Conservation (phyloP, 2,888 invertebrate genomes). For the Agonopterix subpropinquella region DNA sequence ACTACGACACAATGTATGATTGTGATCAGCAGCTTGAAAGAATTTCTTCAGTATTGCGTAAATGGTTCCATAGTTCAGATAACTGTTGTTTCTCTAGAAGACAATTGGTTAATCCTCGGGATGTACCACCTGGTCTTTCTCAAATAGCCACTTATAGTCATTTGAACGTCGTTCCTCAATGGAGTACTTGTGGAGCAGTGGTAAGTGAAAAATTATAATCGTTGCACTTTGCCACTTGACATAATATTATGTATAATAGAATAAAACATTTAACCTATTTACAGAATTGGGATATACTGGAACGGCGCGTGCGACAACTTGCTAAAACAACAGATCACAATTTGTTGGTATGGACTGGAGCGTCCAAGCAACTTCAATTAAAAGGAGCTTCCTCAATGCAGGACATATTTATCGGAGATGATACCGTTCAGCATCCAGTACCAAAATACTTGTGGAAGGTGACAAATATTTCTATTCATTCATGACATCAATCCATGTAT, state of each 20-base stretch:
- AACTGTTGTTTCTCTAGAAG: slow-evolving; percentile 37
- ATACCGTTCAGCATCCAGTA: slow-evolving; percentile 15
- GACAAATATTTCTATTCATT: slow-evolving; percentile 1
- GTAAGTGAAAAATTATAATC: neutral
- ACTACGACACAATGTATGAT: slow-evolving; percentile 30
- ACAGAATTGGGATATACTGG: slow-evolving; percentile 47
- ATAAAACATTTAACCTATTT: slow-evolving; percentile 1
- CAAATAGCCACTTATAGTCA: slow-evolving; percentile 31
- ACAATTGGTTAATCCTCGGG: slow-evolving; percentile 37
- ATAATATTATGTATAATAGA: neutral
- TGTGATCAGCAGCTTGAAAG: slow-evolving; percentile 22
- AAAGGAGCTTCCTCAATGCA: neutral
- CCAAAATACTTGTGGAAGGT: slow-evolving; percentile 51
- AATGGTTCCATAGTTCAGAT: slow-evolving; percentile 18
- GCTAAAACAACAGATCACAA: slow-evolving; percentile 16
- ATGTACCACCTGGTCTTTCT: slow-evolving; percentile 36
- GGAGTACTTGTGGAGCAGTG: slow-evolving; percentile 33
- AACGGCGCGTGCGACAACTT: slow-evolving; percentile 29
- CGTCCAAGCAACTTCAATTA: slow-evolving; percentile 15
- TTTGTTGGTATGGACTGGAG: slow-evolving; percentile 35
- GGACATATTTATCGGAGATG: neutral
- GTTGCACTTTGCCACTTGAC: neutral
- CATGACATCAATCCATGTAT: too few relatives aligned
- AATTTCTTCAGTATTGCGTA: slow-evolving; percentile 17
- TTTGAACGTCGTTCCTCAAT: slow-evolving; percentile 45